Evolutionary conservation across 23 tunicate genomes (phyloP), one percentile per base, ranked within the genome.

Genomic region (Phallusia fumigata): DNA sequence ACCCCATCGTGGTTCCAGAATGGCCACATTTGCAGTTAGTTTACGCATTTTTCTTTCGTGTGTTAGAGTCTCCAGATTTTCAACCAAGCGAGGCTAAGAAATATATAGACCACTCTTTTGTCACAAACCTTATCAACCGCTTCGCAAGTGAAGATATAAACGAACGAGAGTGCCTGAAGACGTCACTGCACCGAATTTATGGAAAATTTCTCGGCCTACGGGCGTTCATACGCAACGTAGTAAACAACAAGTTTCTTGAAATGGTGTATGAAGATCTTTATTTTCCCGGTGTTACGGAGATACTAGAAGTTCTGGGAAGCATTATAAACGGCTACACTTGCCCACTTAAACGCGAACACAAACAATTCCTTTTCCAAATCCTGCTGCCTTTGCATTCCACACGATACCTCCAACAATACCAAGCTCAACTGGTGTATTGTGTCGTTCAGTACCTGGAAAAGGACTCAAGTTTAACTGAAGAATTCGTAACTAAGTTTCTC

Each of bases 171-270:
- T 74, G 79, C 34, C 79, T 95, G 21, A 95, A 95, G 58, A 95
- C 89, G 10, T 64, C 85, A 12, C 65, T 95, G 35, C 99, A 95
- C 83, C 86, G 95, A 50, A 81, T 90, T 77, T 95, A 95, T 64
- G 99, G 90, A 36, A 95, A 95, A 45, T 95, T 95, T 77, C 53
- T 95, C 3, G 99, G 99, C n/a, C 52, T 95, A 75, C 88, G 99
- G 32, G 84, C 89, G 0, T 82, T 32, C 52, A 84, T 95, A 34
- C 79, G 99, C 69, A 87, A 83, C 50, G 82, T 75, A 53, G 87
- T 95, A 26, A 86, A 69, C 77, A 77, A 80, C 81, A 90, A 86
- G 52, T 88, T 93, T 52, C 78, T 90, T 26, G 91, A 88, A 51
- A 76, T 82, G 36, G 53, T 85, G 24, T 87, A 84, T 50, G 99